A percentile compares a stretch with the other conserved stretches of the same genome.
Evolutionary conservation across 1,140 invertebrate species (phyloP).

Genomic region (Potamilus streckersoni): DNA sequence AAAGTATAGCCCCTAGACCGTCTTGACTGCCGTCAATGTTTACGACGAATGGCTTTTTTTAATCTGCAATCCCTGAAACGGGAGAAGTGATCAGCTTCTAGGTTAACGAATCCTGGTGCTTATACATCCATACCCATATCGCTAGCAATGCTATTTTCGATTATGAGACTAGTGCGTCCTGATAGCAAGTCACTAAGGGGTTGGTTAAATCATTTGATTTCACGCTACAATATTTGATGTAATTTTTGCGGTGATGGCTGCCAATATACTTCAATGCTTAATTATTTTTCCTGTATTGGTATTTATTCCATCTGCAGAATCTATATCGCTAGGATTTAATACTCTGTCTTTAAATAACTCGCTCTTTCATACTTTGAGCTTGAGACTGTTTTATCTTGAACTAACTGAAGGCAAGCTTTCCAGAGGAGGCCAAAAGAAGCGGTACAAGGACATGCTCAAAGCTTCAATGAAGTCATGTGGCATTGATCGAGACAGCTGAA

Average conservation of each 20-base stretch:
- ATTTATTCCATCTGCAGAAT: constrained; percentile 2
- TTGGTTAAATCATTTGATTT: too few relatives aligned
- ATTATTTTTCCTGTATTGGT: constrained; percentile 3
- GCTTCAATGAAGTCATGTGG: too few relatives aligned
- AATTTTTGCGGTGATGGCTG: too few relatives aligned
- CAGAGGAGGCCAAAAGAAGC: too few relatives aligned
- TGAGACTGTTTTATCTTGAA: background rate
- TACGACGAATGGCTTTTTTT: constrained; percentile 25
- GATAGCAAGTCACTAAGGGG: background rate
- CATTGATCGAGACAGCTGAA: too few relatives aligned
- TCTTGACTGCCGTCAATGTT: constrained; percentile 34
- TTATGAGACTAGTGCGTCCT: background rate
- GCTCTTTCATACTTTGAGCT: background rate
- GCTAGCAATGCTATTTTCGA: background rate
- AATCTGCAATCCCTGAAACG: constrained; percentile 33
- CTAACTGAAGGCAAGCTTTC: too few relatives aligned
- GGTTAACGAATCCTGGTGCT: constrained; percentile 28
- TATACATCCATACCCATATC: constrained; percentile 6
- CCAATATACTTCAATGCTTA: background rate
- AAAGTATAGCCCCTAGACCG: constrained; percentile 52
- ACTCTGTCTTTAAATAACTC: background rate
- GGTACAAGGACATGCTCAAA: too few relatives aligned
- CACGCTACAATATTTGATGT: too few relatives aligned
- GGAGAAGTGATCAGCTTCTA: constrained; percentile 27
- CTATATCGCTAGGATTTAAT: constrained; percentile 1